These are phyloP conservation scores for Kradibia gibbosae DNA, from an alignment of 1,140 invertebrate species.

Conservation along the genomic window DNA sequence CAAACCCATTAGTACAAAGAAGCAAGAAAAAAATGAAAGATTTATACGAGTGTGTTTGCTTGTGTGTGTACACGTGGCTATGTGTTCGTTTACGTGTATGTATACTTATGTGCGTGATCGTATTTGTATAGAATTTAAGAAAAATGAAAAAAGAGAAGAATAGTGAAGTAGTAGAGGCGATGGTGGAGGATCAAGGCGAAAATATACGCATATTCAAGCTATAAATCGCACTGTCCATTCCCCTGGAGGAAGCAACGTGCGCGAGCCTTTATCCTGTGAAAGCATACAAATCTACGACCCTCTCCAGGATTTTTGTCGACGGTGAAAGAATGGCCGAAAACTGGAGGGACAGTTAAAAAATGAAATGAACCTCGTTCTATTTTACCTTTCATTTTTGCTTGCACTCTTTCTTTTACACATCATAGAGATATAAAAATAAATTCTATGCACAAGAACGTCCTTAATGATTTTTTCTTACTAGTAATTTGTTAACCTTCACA, in stretches of 20 bases:
- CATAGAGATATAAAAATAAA: neutral
- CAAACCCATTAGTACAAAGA: neutral
- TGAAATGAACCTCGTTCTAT: slow-evolving; percentile 38
- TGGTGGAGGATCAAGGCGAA: neutral
- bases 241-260: slow-evolving; percentile 11
- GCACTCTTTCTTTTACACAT: neutral
- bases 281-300: slow-evolving; percentile 45
- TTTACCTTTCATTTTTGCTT: neutral
- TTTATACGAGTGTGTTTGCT: neutral
- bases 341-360: slow-evolving; percentile 46
- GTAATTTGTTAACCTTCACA: neutral
- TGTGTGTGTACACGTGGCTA: neutral
- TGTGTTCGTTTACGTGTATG: neutral
- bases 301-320: slow-evolving; percentile 45
- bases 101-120: neutral
- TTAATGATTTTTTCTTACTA: neutral
- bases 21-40: neutral
- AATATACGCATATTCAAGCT: slow-evolving; percentile 43
- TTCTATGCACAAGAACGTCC: neutral
- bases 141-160: neutral
- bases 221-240: slow-evolving; percentile 50
- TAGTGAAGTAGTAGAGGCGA: neutral
- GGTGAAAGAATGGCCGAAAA: slow-evolving; percentile 33
- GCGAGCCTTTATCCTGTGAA: slow-evolving; percentile 35
- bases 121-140: neutral